Conservation (phyloP, 2,113 vertebrate genomes). For the Lophochroa leadbeateri region DNA sequence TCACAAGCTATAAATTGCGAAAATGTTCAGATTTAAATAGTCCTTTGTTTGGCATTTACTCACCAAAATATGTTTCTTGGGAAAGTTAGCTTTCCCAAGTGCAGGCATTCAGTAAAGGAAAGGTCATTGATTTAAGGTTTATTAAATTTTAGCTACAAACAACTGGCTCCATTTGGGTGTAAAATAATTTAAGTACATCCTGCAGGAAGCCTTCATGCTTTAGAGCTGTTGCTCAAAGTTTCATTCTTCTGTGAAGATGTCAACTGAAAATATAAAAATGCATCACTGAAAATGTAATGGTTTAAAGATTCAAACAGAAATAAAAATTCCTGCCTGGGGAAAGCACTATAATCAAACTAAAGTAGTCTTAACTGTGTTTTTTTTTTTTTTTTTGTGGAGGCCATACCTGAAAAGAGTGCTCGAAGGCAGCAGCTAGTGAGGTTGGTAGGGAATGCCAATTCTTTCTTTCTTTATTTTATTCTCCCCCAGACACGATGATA, state of each 20-base stretch:
- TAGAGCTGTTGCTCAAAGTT: conserved; percentile 72
- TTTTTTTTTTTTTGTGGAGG: not conserved
- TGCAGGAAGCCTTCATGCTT: conserved; percentile 77
- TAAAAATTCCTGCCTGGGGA: conserved; percentile 79
- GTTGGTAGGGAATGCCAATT: not conserved
- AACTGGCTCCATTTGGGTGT: conserved; percentile 77
- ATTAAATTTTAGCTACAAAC: conserved; percentile 83
- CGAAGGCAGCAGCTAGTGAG: conserved; percentile 17
- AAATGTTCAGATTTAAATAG: conserved; percentile 73
- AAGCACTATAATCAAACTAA: conserved; percentile 72
- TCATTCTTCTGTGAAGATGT: conserved; percentile 79
- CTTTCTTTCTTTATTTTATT: not conserved
- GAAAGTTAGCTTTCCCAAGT: conserved; percentile 74
- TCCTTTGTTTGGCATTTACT: conserved; percentile 72
- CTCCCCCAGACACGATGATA: not conserved
- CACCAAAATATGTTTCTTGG: conserved; percentile 73
- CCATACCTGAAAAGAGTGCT: conserved; percentile 5
- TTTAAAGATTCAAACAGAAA: conserved; percentile 77
- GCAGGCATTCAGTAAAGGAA: conserved; percentile 69
- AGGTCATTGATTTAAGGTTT: conserved; percentile 80
- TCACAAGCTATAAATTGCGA: conserved; percentile 75
- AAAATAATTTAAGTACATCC: conserved; percentile 78
- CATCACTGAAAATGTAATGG: conserved; percentile 77
- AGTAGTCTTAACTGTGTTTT: conserved; percentile 62
- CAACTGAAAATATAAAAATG: conserved; percentile 84